These are phyloP conservation scores for Orthosia cruda DNA, from an alignment of 2,888 invertebrate species.

Conservation along the genomic window DNA sequence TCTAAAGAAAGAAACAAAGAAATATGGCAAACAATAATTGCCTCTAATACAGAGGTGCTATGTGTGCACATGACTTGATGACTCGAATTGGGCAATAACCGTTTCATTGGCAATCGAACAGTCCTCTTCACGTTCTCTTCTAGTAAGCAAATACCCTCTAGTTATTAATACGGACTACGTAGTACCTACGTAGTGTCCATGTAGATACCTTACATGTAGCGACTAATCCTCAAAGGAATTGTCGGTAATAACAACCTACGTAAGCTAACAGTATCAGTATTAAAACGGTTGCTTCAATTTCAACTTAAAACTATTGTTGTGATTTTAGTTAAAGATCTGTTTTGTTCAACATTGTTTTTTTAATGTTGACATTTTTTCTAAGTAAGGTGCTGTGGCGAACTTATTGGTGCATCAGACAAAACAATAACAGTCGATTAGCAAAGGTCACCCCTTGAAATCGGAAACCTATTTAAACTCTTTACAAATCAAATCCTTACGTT, in stretches of 20 bases:
- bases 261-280: constrained; percentile 13
- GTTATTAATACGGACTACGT: constrained; percentile 49
- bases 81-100: constrained; percentile 75
- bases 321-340: neutral
- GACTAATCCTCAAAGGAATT: constrained; percentile 36
- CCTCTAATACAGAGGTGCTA: constrained; percentile 35
- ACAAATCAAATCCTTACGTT: constrained; percentile 24
- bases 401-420: neutral
- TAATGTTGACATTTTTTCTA: neutral
- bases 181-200: constrained; percentile 20
- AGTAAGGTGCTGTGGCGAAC: neutral
- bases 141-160: too few relatives aligned
- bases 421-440: neutral
- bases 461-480: constrained; percentile 15
- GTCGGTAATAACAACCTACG: constrained; percentile 22
- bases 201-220: constrained; percentile 8
- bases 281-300: constrained; percentile 7
- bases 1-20: constrained; percentile 2
- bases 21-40: constrained; percentile 47
- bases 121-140: too few relatives aligned
- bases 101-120: constrained; percentile 77
- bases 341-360: neutral
- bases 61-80: constrained; percentile 68
- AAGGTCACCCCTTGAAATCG: constrained; percentile 8
- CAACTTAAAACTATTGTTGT: neutral